Conservation (phyloP, 2,888 invertebrate species). For the Tetragonula carbonaria region DNA sequence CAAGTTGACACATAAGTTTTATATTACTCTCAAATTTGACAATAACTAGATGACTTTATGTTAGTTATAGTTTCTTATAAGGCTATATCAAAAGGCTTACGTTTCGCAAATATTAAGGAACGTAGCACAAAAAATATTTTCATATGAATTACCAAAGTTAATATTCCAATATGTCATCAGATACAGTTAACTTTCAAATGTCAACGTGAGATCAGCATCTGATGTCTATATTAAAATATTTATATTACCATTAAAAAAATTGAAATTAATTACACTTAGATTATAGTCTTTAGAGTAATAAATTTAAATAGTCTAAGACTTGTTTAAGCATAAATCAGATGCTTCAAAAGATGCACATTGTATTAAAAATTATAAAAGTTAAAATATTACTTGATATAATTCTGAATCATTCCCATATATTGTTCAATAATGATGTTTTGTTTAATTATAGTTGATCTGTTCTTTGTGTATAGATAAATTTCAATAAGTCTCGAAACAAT, state of each 20-base stretch:
- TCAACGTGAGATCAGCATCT: slow-evolving; percentile 75
- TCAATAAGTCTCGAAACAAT: slow-evolving; percentile 43
- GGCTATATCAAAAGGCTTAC: slow-evolving; percentile 60
- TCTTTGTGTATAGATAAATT: slow-evolving; percentile 13
- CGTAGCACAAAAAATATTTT: slow-evolving; percentile 61
- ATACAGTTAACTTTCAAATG: slow-evolving; percentile 70
- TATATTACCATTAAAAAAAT: slow-evolving; percentile 55
- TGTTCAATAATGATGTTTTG: slow-evolving; percentile 29
- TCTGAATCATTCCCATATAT: slow-evolving; percentile 25
- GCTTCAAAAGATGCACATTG: slow-evolving; percentile 52
- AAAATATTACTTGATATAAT: slow-evolving; percentile 34
- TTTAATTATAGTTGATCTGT: slow-evolving; percentile 25
- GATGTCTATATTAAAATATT: slow-evolving; percentile 68
- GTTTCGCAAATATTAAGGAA: slow-evolving; percentile 60
- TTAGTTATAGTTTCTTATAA: slow-evolving; percentile 61
- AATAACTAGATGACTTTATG: slow-evolving; percentile 54
- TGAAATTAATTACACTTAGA: slow-evolving; percentile 61
- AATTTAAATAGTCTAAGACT: slow-evolving; percentile 63
- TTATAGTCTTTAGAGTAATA: slow-evolving; percentile 53
- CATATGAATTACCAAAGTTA: slow-evolving; percentile 56
- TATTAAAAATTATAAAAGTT: slow-evolving; percentile 46
- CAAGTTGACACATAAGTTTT: slow-evolving; percentile 40
- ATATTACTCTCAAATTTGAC: slow-evolving; percentile 54
- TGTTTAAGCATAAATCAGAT: slow-evolving; percentile 57
- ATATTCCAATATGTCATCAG: slow-evolving; percentile 66